Percentiles rank a stretch among this genome's conserved stretches.
Evolutionary conservation across 2,888 invertebrate genomes (phyloP).

Genomic region (Pammene aurita): DNA sequence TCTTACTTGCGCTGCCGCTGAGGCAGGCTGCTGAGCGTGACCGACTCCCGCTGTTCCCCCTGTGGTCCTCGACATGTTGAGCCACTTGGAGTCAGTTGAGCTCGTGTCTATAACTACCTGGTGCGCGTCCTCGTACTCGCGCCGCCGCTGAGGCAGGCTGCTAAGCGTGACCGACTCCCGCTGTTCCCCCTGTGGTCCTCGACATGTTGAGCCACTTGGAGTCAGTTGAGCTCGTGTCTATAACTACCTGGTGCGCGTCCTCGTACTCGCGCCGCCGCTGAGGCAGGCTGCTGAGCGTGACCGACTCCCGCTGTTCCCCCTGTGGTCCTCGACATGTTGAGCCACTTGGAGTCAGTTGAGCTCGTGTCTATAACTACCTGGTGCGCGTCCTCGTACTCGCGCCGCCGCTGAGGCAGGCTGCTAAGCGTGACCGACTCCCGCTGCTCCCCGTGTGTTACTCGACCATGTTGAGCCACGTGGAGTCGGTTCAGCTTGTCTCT

Average conservation of each 20-base stretch:
- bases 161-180: constrained; percentile 70
- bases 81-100: constrained; percentile 65
- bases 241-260: too few species aligned
- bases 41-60: too few species aligned
- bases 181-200: constrained; percentile 60
- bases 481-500: constrained; percentile 71
- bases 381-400: constrained; percentile 55
- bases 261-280: too few species aligned
- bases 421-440: constrained; percentile 70
- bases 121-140: constrained; percentile 55
- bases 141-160: constrained; percentile 75
- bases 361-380: constrained; percentile 62
- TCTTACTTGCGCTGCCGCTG: too few species aligned
- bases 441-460: constrained; percentile 60
- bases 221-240: constrained; percentile 70
- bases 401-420: constrained; percentile 75
- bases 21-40: too few species aligned
- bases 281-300: too few species aligned
- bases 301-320: too few species aligned
- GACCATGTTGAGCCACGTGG: constrained; percentile 62
- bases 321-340: constrained; percentile 64
- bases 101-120: constrained; percentile 62
- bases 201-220: constrained; percentile 64
- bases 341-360: constrained; percentile 65
- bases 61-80: constrained; percentile 64